Percentiles rank a stretch among this genome's conserved stretches.
Evolutionary conservation across 2,888 invertebrate species (phyloP).

Genomic region (Philereme transversata): DNA sequence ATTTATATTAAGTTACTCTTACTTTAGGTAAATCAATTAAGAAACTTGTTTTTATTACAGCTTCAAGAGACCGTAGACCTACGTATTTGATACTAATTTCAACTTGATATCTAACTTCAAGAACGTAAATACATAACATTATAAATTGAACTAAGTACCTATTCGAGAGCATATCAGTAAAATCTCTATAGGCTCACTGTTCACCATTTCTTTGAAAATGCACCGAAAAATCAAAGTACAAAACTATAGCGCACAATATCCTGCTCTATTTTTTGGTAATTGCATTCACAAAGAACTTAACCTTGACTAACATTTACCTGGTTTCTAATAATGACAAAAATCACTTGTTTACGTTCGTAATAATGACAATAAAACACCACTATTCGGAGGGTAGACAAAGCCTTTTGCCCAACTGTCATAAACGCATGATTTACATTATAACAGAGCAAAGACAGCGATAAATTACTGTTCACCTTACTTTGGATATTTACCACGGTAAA

Average conservation of each 20-base stretch:
- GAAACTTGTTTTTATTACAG: no score
- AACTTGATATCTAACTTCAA: no score
- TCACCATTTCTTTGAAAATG: no score
- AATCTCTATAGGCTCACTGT: no score
- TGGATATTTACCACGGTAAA: slow-evolving; percentile 51
- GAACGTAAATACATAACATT: no score
- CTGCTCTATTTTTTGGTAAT: slow-evolving; percentile 11
- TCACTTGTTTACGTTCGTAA: slow-evolving; percentile 65
- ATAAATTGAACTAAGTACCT: no score
- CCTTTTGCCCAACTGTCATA: slow-evolving; percentile 73
- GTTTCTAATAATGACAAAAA: slow-evolving; percentile 50
- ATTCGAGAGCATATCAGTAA: no score
- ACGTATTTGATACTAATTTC: no score
- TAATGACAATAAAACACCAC: slow-evolving; percentile 61
- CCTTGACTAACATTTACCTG: slow-evolving; percentile 14
- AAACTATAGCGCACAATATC: not conserved
- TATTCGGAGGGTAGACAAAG: slow-evolving; percentile 69
- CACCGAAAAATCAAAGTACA: no score
- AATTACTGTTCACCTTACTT: slow-evolving; percentile 76
- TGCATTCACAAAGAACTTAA: slow-evolving; percentile 21
- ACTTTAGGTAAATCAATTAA: no score
- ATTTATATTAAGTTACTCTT: no score
- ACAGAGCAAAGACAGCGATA: slow-evolving; percentile 77
- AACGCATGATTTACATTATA: slow-evolving; percentile 82
- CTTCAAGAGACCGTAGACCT: no score